Evolutionary conservation across 2,888 invertebrate species (phyloP), one percentile per base, ranked within the genome.

Genomic region (Aricia artaxerxes): DNA sequence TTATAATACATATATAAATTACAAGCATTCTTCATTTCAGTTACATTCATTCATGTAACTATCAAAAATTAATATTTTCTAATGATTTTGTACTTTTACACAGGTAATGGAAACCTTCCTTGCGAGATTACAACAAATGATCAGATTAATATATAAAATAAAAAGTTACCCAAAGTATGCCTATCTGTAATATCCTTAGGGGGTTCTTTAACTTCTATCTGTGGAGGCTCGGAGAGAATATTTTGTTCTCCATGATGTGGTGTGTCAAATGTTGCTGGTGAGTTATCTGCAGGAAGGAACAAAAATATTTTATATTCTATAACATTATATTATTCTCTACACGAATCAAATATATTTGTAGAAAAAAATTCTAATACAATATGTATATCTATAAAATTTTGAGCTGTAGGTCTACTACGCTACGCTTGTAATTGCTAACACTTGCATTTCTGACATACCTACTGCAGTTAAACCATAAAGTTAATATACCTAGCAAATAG

Each of bases 191-290:
- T 84, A 82, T 94, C 92, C 80, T 85, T 91, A 24, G 85, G 81
- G 82, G 88, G 91, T 0, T 87, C 87, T 31, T 64, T 81, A 0
- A 38, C 38, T 38, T 86, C 81, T 76, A 84, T 83, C 35, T 83
- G 72, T 9, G 86, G 85, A 13, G 85, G 84, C 73, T 86, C 83
- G n/a, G 85, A 81, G 16, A 88, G 90, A 73, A 90, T 92, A 80
- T 84, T 89, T 35, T 88, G 91, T 78, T 91, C 90, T 73, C 95
- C 89, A 57, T 95, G 92, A 7, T 95, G 94, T 0, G 99, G 99
- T 0, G 99, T 99, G 90, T 99, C 99, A 93, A 99, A 99, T 7
- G 98, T 98, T 0, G 98, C 97, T 4, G 99, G 99, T 80, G 98
- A 97, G 82, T 97, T 96, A 83, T 96, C 96, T 96, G 89, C 44